Base-by-base conservation (phyloP, 2,888 invertebrate genomes). In the Melieria omissa region DNA sequence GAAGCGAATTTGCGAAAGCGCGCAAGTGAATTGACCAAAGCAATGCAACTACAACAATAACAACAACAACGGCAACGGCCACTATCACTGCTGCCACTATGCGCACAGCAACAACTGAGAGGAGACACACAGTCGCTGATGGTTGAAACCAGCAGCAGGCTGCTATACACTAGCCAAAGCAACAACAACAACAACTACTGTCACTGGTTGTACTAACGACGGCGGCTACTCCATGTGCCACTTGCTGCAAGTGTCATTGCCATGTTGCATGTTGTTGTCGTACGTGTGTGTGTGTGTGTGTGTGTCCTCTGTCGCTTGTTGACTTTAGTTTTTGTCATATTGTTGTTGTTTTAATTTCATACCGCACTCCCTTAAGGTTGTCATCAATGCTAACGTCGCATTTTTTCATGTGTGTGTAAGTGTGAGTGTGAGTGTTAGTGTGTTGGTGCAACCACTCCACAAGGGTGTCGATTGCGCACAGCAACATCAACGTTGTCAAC, bases 401-500 rank as follows among this genome's bases (percentile, higher is more conserved):
- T 41, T 12, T 45, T 44, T 16, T 44, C 14, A 10, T 12, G 4
- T 5, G n/a, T 16, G 8, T 29, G 5, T 52, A 42, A 29, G 7
- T 64, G 16, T 2, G 10, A 7, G 45, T 46, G 29, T 16, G 16
- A 16, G 16, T 29, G 29, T 29, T 29, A 29, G 29, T 29, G 29
- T 29, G 29, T 29, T 29, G 29, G 29, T 29, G 29, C 29, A 29
- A 29, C 12, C 1, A 41, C 16, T 55, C 29, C n/a, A 46, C 42
- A 58, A 44, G 60, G 42, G 61, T 67, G 60, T 52, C 60, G 52
- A 61, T 61, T 67, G 60, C 67, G 49, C 29, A 29, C 29, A 29
- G 29, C 29, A 29, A 29, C 29, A 29, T 29, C 61, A 61, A 60
- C 67, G 61, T 52, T 60, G 67, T 67, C 67, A 67, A 61, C 67